These are phyloP conservation scores for Lasioglossum albipes DNA, from an alignment of 1,140 invertebrate genomes.

Conservation along the genomic window DNA sequence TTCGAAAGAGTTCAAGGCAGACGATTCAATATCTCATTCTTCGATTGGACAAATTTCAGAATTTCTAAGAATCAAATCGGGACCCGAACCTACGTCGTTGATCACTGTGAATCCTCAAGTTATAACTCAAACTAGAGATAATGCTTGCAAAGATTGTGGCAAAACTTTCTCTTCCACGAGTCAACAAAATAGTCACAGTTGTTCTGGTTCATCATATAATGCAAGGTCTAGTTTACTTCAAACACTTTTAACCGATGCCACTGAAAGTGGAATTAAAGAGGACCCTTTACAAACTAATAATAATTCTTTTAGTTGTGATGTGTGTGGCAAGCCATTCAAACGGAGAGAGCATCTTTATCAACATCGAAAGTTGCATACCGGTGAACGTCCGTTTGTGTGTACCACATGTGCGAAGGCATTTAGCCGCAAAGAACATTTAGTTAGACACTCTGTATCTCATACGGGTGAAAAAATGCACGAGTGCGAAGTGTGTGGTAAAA, in stretches of 20 bases:
- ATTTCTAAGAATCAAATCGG: constrained; percentile 75
- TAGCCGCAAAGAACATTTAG: constrained; percentile 86
- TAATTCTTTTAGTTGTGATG: constrained; percentile 80
- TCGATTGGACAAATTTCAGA: constrained; percentile 78
- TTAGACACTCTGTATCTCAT: constrained; percentile 87
- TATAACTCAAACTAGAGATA: constrained; percentile 70
- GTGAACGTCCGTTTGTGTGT: constrained; percentile 87
- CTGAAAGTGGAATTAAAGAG: constrained; percentile 66
- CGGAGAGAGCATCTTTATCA: constrained; percentile 84
- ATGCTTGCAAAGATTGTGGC: constrained; percentile 78
- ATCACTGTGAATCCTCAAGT: constrained; percentile 76
- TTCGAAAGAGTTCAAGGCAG: constrained; percentile 72
- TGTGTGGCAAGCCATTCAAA: constrained; percentile 83
- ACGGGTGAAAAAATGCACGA: constrained; percentile 87
- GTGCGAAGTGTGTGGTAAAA: constrained; percentile 88
- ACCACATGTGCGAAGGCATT: constrained; percentile 86
- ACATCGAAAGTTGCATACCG: constrained; percentile 87
- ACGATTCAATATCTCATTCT: constrained; percentile 72
- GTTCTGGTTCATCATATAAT: constrained; percentile 46
- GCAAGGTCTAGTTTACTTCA: constrained; percentile 44
- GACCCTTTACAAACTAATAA: constrained; percentile 64
- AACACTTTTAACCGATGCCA: constrained; percentile 67
- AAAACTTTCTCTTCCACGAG: constrained; percentile 71
- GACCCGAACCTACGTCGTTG: constrained; percentile 70
- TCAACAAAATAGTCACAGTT: constrained; percentile 73